Percentiles rank a stretch among this genome's conserved stretches.
Evolutionary conservation across 2,113 vertebrate genomes (phyloP).

Genomic region (Varanus komodoensis): DNA sequence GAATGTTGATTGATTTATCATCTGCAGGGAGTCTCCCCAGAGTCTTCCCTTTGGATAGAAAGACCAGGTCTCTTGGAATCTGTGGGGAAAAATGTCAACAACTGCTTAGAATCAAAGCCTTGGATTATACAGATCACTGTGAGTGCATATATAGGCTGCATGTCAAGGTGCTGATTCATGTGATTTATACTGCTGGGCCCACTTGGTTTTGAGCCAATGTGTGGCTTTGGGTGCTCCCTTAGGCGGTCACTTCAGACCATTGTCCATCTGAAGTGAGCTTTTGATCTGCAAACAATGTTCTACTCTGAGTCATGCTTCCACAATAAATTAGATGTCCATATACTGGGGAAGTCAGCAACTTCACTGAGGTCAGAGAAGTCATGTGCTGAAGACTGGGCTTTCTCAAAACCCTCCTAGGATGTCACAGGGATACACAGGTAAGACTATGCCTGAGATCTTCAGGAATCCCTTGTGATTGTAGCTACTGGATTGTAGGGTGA

Average conservation of each 20-base stretch:
- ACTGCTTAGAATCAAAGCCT: neutral
- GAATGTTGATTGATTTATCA: constrained; percentile 10
- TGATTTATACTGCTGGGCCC: neutral
- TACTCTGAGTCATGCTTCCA: neutral
- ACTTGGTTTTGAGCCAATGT: neutral
- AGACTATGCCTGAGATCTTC: neutral
- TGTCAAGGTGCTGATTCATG: neutral
- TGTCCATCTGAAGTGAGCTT: neutral
- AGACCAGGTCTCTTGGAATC: neutral
- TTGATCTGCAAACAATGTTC: neutral
- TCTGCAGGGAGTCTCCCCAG: neutral
- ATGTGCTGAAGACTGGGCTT: neutral
- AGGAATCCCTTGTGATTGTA: neutral
- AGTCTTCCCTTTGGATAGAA: neutral
- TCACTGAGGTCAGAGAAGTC: neutral
- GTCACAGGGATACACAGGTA: too few relatives aligned
- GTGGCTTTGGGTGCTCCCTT: neutral
- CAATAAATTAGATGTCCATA: neutral
- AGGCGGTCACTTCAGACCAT: neutral
- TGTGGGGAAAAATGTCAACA: neutral
- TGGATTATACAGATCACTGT: neutral
- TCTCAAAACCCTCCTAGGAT: neutral
- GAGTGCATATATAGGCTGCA: neutral
- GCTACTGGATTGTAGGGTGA: neutral
- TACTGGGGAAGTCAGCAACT: neutral